Evolutionary conservation across 2,797 vertebrate genomes (phyloP).

Genomic region (Eremophila alpestris): DNA sequence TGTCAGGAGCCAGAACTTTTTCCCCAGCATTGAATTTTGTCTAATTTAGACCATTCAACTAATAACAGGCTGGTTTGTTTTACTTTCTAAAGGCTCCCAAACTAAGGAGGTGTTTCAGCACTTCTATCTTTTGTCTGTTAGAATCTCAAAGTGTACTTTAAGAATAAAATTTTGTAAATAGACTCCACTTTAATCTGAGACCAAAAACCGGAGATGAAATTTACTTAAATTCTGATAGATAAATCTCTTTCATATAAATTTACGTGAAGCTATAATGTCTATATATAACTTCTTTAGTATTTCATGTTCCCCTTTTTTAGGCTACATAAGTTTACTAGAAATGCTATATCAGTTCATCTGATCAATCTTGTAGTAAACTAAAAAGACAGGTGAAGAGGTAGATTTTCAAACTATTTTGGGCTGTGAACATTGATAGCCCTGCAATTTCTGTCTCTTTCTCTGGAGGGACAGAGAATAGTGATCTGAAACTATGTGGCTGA

Average conservation of each 20-base stretch:
- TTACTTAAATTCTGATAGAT: not conserved
- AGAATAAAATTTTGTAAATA: not conserved
- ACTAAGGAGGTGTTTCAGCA: not conserved
- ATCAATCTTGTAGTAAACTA: not conserved
- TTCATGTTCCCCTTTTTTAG: not conserved
- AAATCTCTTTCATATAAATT: not conserved
- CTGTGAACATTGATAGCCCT: not conserved
- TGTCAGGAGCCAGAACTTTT: not conserved
- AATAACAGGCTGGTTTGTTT: not conserved
- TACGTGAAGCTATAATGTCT: not conserved
- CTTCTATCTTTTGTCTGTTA: not conserved
- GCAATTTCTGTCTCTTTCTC: not conserved
- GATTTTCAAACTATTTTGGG: not conserved
- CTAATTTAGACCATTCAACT: not conserved
- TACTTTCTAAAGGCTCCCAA: not conserved
- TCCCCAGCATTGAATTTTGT: not conserved
- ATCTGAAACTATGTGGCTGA: not conserved
- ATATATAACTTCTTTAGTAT: not conserved
- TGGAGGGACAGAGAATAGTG: not conserved
- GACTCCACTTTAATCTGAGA: not conserved
- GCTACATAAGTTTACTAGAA: not conserved
- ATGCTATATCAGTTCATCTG: not conserved
- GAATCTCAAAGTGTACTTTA: not conserved
- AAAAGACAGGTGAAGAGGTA: not conserved
- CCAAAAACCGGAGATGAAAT: not conserved